Evolutionary conservation across 1,140 invertebrate species (phyloP), one percentile per base, ranked within the genome.

Genomic region (Fopius arisanus): DNA sequence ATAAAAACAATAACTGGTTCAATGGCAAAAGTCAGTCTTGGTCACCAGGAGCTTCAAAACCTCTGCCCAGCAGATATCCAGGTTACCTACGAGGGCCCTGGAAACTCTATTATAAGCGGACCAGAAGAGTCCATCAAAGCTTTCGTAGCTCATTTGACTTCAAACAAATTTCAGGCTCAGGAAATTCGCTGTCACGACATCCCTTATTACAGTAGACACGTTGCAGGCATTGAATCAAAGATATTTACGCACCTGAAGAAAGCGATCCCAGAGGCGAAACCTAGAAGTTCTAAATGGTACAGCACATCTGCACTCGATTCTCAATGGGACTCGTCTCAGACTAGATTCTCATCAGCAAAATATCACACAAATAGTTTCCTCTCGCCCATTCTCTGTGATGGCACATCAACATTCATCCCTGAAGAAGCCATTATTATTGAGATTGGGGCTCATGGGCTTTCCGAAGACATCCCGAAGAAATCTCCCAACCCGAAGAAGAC

Each of bases 361-460:
- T 99, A 99, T 82, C 95, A 97, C 80, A 96, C 96, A 0, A 97
- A 98, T 82, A 98, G 98, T 84, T 87, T 98, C 5, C 85, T 97
- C 51, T 92, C 87, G 76, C 92, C 95, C 23, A 96, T 97, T 0
- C 86, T 96, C 0, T 97, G 98, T 80, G 93, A 96, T 80, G 95
- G 97, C 85, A 93, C 93, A 0, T 86, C 94, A 0, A 87, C 89
- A 7, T 87, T 94, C 63, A 92, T 98, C 23, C 96, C 95, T 0
- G 86, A 89, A 51, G 93, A 97, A 83, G 93, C 96, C 0, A 88
- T 97, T 66, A 91, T 92, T 0, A 94, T 94, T 78, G 93, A 94
- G 84, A 93, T 97, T 19, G 95, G 95, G 0, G 96, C 96, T 0
- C 96, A 97, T 78, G 92, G 94, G 70, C 85, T 93, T 3, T 82